These are phyloP conservation scores for Melanotaenia parkinsoni DNA, from an alignment of 2,797 vertebrate species.

Conservation along the genomic window DNA sequence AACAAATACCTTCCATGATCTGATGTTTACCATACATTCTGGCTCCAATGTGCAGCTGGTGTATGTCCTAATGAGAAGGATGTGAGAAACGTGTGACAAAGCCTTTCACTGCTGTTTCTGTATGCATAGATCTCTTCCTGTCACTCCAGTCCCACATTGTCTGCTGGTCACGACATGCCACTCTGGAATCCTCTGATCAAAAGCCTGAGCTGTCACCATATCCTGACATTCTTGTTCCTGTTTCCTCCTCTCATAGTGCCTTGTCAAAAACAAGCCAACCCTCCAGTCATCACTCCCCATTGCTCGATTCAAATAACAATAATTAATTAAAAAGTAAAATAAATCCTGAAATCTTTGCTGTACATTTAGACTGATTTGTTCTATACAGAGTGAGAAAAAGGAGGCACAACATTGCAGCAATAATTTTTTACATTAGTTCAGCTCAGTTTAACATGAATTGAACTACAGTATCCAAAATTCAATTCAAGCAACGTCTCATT, in stretches of 20 bases:
- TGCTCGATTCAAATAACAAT: slow-evolving; percentile 12
- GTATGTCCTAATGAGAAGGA: slow-evolving; percentile 4
- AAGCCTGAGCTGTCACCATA: slow-evolving; percentile 68
- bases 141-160: slow-evolving; percentile 66
- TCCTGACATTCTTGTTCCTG: slow-evolving; percentile 62
- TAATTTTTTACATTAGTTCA: slow-evolving; percentile 29
- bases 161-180: slow-evolving; percentile 66
- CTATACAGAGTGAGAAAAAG: not conserved
- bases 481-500: slow-evolving; percentile 55
- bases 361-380: not conserved
- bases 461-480: slow-evolving; percentile 64
- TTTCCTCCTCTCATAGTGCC: slow-evolving; percentile 25
- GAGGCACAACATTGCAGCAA: not conserved
- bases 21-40: not conserved
- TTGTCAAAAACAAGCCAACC: slow-evolving; percentile 31
- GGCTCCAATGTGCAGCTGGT: not conserved
- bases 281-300: slow-evolving; percentile 18
- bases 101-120: slow-evolving; percentile 47
- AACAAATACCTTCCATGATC: slow-evolving; percentile 21
- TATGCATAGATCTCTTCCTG: slow-evolving; percentile 60
- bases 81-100: slow-evolving; percentile 62
- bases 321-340: slow-evolving; percentile 6
- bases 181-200: slow-evolving; percentile 74
- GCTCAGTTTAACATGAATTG: slow-evolving; percentile 30
- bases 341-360: not conserved